These are phyloP conservation scores for Cynopterus brachyotis DNA, from an alignment of 2,113 vertebrate genomes.

Conservation along the genomic window DNA sequence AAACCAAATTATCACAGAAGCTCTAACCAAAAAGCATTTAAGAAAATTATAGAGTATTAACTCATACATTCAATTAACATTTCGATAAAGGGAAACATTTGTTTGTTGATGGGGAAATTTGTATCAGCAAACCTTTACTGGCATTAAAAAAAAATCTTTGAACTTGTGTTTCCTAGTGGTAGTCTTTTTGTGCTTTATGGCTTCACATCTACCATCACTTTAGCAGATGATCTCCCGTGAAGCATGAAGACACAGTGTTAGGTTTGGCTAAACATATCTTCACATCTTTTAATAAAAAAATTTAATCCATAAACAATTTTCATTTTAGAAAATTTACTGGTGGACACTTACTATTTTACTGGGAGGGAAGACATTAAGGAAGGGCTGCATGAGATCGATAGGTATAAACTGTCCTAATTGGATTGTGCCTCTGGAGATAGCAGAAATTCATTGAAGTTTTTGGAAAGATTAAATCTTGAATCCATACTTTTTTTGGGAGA, in stretches of 20 bases:
- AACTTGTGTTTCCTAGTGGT: background rate
- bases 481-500: background rate
- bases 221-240: background rate
- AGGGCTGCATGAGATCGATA: background rate
- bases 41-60: background rate
- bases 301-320: background rate
- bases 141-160: background rate
- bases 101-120: slow-evolving; percentile 34
- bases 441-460: background rate
- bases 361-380: background rate
- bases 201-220: background rate
- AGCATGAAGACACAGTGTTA: background rate
- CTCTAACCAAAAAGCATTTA: background rate
- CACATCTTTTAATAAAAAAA: background rate
- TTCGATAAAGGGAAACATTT: background rate
- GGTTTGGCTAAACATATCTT: background rate
- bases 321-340: background rate
- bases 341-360: background rate
- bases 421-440: background rate
- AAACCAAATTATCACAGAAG: background rate
- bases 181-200: background rate
- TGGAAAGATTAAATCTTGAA: background rate
- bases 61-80: background rate
- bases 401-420: too few species aligned
- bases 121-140: background rate